Conservation (phyloP, 2,888 invertebrate species). For the Operophtera brumata region DNA sequence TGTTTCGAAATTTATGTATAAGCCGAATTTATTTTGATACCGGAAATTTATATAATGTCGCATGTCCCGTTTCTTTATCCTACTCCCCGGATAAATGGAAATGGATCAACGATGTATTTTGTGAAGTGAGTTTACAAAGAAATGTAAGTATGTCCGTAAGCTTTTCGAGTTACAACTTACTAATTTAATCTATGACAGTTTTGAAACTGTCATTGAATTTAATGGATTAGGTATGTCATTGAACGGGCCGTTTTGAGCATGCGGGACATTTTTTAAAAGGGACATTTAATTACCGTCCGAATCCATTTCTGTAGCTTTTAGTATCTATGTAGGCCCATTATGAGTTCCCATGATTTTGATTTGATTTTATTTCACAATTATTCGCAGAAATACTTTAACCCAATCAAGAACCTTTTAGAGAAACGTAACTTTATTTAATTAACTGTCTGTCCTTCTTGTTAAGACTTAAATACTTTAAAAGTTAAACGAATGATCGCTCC, state of each 20-base stretch:
- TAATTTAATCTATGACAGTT: too few species aligned
- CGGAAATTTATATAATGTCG: slow-evolving; percentile 1
- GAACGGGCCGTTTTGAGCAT: too few species aligned
- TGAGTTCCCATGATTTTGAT: background rate
- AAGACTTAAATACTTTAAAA: slow-evolving; percentile 13
- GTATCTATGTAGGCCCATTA: background rate
- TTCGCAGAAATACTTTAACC: background rate
- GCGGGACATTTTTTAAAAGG: too few species aligned
- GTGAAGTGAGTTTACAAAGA: background rate
- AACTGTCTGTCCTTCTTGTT: slow-evolving; percentile 2
- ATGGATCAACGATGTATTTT: slow-evolving; percentile 1
- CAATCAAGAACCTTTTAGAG: background rate
- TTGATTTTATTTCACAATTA: background rate
- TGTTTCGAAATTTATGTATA: slow-evolving; percentile 35
- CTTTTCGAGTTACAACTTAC: background rate
- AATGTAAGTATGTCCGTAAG: background rate
- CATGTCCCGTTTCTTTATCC: background rate
- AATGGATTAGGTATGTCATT: too few species aligned
- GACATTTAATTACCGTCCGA: too few species aligned
- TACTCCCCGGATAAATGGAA: slow-evolving; percentile 2
- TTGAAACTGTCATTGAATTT: too few species aligned
- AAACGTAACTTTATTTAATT: background rate
- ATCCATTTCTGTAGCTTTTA: background rate
- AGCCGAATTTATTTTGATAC: slow-evolving; percentile 13
- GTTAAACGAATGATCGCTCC: slow-evolving; percentile 32